These are phyloP conservation scores for Nymphalis c-album DNA, from an alignment of 2,888 invertebrate genomes.

Conservation along the genomic window DNA sequence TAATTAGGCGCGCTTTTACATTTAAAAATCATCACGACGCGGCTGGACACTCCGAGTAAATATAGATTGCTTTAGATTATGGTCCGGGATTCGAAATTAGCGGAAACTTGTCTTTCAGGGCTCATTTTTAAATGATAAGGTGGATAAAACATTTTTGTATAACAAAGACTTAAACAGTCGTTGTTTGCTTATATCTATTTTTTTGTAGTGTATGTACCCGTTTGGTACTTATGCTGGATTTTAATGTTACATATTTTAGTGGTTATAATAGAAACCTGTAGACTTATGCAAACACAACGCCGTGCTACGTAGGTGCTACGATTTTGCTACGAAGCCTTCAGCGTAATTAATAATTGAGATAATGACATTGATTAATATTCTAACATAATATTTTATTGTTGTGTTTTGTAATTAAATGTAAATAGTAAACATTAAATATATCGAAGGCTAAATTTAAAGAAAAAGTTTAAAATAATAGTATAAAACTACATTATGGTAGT, in stretches of 20 bases:
- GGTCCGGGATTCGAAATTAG: neutral
- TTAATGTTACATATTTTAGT: neutral
- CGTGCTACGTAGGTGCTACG: slow-evolving; percentile 52
- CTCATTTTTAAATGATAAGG: neutral
- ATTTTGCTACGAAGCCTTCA: slow-evolving; percentile 51
- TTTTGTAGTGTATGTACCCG: no score
- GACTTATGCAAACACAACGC: neutral
- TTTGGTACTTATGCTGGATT: neutral
- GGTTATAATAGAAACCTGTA: neutral
- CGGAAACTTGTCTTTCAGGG: neutral
- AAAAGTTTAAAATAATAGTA: no score
- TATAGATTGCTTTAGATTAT: slow-evolving; percentile 13
- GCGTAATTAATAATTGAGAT: slow-evolving; percentile 20
- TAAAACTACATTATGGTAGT: neutral
- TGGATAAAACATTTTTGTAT: neutral
- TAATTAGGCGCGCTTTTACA: slow-evolving; percentile 55
- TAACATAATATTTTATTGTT: neutral
- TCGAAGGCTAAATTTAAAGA: neutral
- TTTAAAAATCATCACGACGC: slow-evolving; percentile 24
- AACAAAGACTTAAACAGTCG: no score
- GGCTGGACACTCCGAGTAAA: slow-evolving; percentile 21
- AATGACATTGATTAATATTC: neutral
- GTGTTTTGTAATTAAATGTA: neutral
- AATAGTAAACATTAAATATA: no score
- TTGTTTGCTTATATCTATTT: no score